Percentiles rank a stretch among this genome's conserved stretches.
Evolutionary conservation across 2,113 vertebrate genomes (phyloP).

Genomic region (Dissostichus mawsoni): DNA sequence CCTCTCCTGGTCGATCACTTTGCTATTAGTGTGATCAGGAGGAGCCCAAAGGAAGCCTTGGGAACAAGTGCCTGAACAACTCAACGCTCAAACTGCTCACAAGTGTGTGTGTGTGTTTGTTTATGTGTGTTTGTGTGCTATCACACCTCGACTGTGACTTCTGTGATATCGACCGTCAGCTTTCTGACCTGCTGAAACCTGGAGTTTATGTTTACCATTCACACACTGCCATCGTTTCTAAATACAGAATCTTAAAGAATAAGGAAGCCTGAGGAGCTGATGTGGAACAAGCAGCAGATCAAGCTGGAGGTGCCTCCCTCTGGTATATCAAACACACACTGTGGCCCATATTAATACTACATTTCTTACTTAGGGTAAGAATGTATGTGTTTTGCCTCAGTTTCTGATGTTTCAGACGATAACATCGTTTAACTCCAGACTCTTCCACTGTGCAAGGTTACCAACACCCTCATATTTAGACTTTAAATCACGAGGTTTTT

Average conservation of each 20-base stretch:
- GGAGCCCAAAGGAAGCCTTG: neutral
- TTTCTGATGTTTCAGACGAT: too few relatives aligned
- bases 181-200: neutral
- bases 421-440: neutral
- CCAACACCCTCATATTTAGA: neutral
- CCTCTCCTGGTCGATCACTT: conserved; percentile 23
- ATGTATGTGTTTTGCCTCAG: neutral
- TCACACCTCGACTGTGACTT: neutral
- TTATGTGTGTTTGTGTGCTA: too few relatives aligned
- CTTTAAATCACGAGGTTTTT: neutral
- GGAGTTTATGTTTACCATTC: neutral
- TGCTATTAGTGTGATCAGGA: conserved; percentile 5
- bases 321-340: too few relatives aligned
- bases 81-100: neutral
- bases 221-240: neutral
- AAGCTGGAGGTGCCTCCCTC: neutral
- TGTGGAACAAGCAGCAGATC: too few relatives aligned
- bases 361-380: neutral
- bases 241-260: neutral
- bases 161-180: neutral
- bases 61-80: conserved; percentile 60
- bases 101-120: neutral
- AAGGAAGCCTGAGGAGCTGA: neutral
- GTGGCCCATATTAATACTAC: neutral
- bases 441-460: neutral